Percentiles rank a stretch among this genome's conserved stretches.
Conservation (phyloP, 2,888 invertebrate genomes). For the Malthinus flaveolus region DNA sequence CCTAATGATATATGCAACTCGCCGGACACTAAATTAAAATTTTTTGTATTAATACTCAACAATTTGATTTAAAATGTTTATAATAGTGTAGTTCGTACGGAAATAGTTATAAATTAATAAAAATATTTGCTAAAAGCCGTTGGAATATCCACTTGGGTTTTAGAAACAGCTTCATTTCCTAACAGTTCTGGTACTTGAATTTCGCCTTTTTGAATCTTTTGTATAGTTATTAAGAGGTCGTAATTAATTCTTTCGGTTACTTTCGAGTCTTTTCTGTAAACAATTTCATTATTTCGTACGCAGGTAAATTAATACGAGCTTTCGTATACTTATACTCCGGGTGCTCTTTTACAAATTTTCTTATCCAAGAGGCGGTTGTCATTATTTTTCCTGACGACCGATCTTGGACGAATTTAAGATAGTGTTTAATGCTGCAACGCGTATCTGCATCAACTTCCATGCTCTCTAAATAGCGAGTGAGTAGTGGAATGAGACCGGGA, state of each 20-base stretch:
- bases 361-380: slow-evolving; percentile 95
- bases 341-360: slow-evolving; percentile 88
- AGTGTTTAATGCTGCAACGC: slow-evolving; percentile 95
- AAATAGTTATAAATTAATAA: not conserved
- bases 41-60: no score
- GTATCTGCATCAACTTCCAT: slow-evolving; percentile 99
- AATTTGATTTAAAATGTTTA: no score
- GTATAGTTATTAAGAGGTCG: slow-evolving; percentile 79
- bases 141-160: slow-evolving; percentile 86
- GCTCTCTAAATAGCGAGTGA: slow-evolving; percentile 89
- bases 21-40: no score
- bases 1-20: no score
- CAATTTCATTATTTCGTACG: not conserved
- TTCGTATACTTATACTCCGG: slow-evolving; percentile 80
- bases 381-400: slow-evolving; percentile 86
- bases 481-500: slow-evolving; percentile 92
- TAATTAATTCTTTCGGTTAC: slow-evolving; percentile 89
- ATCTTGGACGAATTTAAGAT: slow-evolving; percentile 87
- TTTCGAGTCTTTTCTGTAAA: slow-evolving; percentile 76
- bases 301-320: no score
- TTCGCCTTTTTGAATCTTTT: slow-evolving; percentile 72
- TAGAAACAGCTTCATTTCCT: slow-evolving; percentile 73
- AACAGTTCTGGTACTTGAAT: slow-evolving; percentile 75
- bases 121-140: slow-evolving; percentile 60
- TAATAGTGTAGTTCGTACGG: no score